Base-by-base conservation (phyloP, 2,797 vertebrate genomes). In the Leptoclinus maculatus region DNA sequence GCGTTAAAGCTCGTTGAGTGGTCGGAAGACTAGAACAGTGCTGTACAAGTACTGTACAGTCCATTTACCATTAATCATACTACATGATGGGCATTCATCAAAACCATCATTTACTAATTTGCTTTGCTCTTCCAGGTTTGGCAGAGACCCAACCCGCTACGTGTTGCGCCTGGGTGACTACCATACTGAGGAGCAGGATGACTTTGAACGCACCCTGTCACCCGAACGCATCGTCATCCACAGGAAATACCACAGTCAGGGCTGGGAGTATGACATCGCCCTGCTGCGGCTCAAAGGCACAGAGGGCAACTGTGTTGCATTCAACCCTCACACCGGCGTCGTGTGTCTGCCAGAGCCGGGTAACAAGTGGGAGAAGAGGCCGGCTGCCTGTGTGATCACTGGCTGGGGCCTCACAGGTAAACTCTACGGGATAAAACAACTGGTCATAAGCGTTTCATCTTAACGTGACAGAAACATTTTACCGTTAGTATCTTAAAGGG, bases 241-340 rank as follows among this genome's bases (percentile, higher is more conserved):
- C 83, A 94, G 85, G 45, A 96, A 95, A 91, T 97, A 97, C 86
- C 93, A 89, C 83, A 93, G 86, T 1, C 94, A 94, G 87, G 95
- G 95, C 89, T 97, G 96, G 76, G 96, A 97, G 72, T 94, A 97
- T 3, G 96, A 97, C 82, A 97, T 97, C n/a, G 96, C 97, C 54
- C 89, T 97, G 84, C 88, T 97, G 49, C 92, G 92, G 59, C 90
- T 97, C 76, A 92, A 92, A 74, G 97, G 96, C 83, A 93, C 92
- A 12, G 95, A 96, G 57, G 95, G 91, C 3, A 95, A 90, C 76
- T 97, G 97, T 45, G 92, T 97, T 78, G 90, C 95, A 16, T 97
- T 96, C 89, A 97, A 95, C 90, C 95, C 72, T 53, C 96, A 97
- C 0, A 95, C 96, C 7, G 93, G 92, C n/a, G 93, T 96, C 0